Conservation (phyloP, 2,113 vertebrate species). For the Triplophysa tibetana region DNA sequence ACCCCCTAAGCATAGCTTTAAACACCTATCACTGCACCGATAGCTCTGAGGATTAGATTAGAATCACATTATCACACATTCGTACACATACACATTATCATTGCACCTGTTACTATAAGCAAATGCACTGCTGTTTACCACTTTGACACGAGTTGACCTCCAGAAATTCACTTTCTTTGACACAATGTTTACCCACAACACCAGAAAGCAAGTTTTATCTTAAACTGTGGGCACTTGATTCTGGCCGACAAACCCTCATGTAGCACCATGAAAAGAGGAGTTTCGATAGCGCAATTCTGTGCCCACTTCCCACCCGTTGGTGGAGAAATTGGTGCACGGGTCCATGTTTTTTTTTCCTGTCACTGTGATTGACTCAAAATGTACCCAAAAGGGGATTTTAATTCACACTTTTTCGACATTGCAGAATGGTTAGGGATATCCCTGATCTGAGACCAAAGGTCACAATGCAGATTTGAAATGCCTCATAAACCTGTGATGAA, state of each 20-base stretch:
- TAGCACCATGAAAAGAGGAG: background rate
- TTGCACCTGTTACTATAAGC: slow-evolving; percentile 25
- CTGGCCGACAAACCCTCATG: background rate
- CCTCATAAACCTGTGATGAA: slow-evolving; percentile 24
- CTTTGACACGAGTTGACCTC: background rate
- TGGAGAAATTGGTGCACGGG: slow-evolving; percentile 23
- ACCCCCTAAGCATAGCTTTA: slow-evolving; percentile 10
- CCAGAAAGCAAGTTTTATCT: background rate
- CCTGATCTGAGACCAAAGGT: slow-evolving; percentile 28
- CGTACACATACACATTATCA: background rate
- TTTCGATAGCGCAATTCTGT: slow-evolving; percentile 19
- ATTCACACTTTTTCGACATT: background rate
- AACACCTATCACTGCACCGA: background rate
- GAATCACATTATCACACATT: slow-evolving; percentile 1
- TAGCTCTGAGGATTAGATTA: slow-evolving; percentile 52
- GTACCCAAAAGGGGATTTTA: slow-evolving; percentile 26
- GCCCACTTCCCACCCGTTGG: slow-evolving; percentile 27
- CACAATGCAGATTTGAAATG: background rate
- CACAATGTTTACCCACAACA: background rate
- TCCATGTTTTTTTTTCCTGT: slow-evolving; percentile 4
- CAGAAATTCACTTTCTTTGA: too few relatives aligned
- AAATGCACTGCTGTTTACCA: slow-evolving; percentile 18
- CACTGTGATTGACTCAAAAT: slow-evolving; percentile 2
- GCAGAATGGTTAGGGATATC: background rate
- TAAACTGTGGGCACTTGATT: background rate